These are phyloP conservation scores for Tetramorium parvispinum DNA, from an alignment of 1,140 invertebrate genomes.

Conservation along the genomic window DNA sequence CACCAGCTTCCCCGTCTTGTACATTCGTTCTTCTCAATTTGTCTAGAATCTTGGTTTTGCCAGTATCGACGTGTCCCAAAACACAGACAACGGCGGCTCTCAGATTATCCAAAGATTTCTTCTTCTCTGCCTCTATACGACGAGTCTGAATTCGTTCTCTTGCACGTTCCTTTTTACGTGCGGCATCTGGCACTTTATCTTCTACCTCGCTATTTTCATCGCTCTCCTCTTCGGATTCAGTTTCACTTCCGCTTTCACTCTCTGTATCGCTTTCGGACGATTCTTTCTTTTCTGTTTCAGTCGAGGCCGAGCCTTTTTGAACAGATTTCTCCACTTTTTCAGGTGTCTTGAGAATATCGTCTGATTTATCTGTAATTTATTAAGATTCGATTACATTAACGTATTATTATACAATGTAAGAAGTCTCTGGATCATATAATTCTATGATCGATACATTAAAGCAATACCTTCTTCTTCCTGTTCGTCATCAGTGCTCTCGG, in stretches of 20 bases:
- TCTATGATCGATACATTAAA: constrained; percentile 11
- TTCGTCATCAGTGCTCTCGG: constrained; percentile 89
- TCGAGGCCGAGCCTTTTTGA: constrained; percentile 42
- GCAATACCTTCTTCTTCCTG: constrained; percentile 84
- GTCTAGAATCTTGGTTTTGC: constrained; percentile 99
- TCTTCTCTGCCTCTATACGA: constrained; percentile 93
- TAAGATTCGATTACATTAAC: not conserved
- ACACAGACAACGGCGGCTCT: constrained; percentile 99
- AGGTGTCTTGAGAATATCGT: constrained; percentile 73
- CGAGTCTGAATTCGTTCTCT: constrained; percentile 92
- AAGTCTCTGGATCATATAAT: not conserved
- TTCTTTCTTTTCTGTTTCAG: constrained; percentile 84
- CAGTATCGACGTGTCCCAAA: constrained; percentile 99
- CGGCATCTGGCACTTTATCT: constrained; percentile 88
- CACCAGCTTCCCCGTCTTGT: constrained; percentile 99
- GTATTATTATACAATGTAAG: not conserved
- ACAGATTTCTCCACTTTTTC: constrained; percentile 36
- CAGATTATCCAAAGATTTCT: constrained; percentile 91
- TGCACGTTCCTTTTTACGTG: constrained; percentile 89
- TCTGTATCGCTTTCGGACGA: constrained; percentile 86
- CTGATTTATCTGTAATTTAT: constrained; percentile 79
- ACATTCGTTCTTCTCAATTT: constrained; percentile 98
- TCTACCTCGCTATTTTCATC: constrained; percentile 83
- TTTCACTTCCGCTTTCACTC: constrained; percentile 84
- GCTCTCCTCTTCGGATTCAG: constrained; percentile 87